These are phyloP conservation scores for Alsophila aescularia DNA, from an alignment of 2,888 invertebrate genomes.

Conservation along the genomic window DNA sequence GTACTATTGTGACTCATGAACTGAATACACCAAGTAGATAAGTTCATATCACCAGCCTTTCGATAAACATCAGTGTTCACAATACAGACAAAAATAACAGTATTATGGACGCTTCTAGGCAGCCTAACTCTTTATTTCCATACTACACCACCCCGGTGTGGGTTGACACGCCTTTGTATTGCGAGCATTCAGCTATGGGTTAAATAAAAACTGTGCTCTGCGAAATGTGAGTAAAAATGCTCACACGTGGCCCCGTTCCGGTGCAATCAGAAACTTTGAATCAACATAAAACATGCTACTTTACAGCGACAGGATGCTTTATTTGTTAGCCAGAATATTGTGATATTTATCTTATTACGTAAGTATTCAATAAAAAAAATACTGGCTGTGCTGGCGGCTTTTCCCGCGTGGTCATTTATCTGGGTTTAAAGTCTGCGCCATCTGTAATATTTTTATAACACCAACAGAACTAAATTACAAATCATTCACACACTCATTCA, in stretches of 20 bases:
- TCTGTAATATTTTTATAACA: too few relatives aligned
- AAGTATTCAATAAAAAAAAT: too few relatives aligned
- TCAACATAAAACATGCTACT: conserved; percentile 6
- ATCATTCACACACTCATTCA: too few relatives aligned
- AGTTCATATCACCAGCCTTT: background rate
- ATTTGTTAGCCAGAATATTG: too few relatives aligned
- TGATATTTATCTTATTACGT: too few relatives aligned
- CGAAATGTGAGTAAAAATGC: conserved; percentile 58
- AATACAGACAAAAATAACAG: background rate
- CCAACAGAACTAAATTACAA: too few relatives aligned
- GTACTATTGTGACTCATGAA: too few relatives aligned
- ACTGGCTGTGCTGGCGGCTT: too few relatives aligned
- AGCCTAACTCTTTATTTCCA: conserved; percentile 33
- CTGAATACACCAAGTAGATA: too few relatives aligned
- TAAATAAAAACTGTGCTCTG: conserved; percentile 66
- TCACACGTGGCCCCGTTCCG: conserved; percentile 41
- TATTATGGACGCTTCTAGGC: conserved; percentile 35
- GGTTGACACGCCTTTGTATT: conserved; percentile 70
- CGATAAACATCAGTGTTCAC: background rate
- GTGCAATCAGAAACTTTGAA: conserved; percentile 41
- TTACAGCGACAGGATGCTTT: too few relatives aligned
- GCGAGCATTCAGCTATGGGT: conserved; percentile 65
- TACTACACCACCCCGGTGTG: conserved; percentile 45
- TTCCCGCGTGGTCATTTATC: too few relatives aligned
- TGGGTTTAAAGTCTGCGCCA: too few relatives aligned